Evolutionary conservation across 1,140 invertebrate genomes (phyloP).

Genomic region (Lamellibrachia luymesi): DNA sequence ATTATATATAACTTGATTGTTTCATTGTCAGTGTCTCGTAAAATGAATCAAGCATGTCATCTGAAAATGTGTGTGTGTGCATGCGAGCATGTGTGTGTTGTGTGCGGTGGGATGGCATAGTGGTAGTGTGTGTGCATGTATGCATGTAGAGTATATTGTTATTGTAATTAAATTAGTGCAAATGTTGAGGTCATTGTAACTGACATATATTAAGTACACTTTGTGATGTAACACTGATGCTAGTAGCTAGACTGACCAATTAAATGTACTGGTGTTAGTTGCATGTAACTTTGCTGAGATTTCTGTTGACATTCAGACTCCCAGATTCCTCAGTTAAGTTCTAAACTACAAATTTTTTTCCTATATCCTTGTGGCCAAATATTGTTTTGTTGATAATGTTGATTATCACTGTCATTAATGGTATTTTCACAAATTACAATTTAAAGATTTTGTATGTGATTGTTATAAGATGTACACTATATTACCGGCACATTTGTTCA

Average conservation of each 20-base stretch:
- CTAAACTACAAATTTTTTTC: background rate
- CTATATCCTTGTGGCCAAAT: background rate
- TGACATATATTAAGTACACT: too few species aligned
- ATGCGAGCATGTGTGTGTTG: too few species aligned
- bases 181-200: too few species aligned
- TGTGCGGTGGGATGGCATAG: too few species aligned
- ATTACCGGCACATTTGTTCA: background rate
- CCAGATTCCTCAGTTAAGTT: background rate
- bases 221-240: too few species aligned
- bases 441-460: background rate
- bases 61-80: background rate
- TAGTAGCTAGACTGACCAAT: too few species aligned
- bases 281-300: background rate
- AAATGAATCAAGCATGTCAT: background rate
- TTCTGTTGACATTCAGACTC: background rate
- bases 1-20: background rate
- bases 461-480: background rate
- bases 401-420: too few species aligned
- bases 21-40: background rate
- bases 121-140: too few species aligned
- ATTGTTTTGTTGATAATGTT: too few species aligned
- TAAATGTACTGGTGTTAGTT: background rate
- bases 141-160: too few species aligned
- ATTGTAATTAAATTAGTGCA: too few species aligned
- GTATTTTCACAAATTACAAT: background rate